Evolutionary conservation across 2,888 invertebrate species (phyloP).

Genomic region (Papilio demoleus): DNA sequence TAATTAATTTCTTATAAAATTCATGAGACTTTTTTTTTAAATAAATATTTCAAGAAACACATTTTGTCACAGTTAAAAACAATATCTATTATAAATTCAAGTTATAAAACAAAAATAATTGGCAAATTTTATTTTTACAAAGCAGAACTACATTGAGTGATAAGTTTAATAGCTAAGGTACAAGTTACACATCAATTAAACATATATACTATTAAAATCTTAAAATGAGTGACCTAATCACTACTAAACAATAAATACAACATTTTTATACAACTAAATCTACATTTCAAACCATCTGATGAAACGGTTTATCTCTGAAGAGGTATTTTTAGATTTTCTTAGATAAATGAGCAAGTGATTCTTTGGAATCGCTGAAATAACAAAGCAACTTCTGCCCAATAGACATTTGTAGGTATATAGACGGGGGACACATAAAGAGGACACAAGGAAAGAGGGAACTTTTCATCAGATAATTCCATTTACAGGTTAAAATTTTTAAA

Average conservation of each 20-base stretch:
- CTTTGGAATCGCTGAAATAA: no score
- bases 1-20: slow-evolving; percentile 49
- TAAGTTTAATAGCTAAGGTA: slow-evolving; percentile 19
- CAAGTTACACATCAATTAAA: slow-evolving; percentile 42
- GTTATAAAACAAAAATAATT: slow-evolving; percentile 40
- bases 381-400: no score
- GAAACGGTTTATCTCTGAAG: background rate
- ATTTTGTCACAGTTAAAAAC: slow-evolving; percentile 50
- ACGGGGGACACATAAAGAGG: no score
- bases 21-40: slow-evolving; percentile 51
- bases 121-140: slow-evolving; percentile 46
- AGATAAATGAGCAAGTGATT: no score
- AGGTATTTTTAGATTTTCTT: no score
- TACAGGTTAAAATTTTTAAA: slow-evolving; percentile 50
- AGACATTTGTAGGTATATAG: no score
- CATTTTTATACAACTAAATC: slow-evolving; percentile 51
- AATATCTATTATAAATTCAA: slow-evolving; percentile 48
- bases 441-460: no score
- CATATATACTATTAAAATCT: slow-evolving; percentile 38
- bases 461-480: slow-evolving; percentile 10
- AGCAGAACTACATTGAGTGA: slow-evolving; percentile 43
- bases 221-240: slow-evolving; percentile 51
- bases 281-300: slow-evolving; percentile 38
- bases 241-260: slow-evolving; percentile 59
- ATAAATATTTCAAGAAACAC: slow-evolving; percentile 49